Base-by-base conservation (phyloP, 2,113 vertebrate species). In the Noturus placidus region DNA sequence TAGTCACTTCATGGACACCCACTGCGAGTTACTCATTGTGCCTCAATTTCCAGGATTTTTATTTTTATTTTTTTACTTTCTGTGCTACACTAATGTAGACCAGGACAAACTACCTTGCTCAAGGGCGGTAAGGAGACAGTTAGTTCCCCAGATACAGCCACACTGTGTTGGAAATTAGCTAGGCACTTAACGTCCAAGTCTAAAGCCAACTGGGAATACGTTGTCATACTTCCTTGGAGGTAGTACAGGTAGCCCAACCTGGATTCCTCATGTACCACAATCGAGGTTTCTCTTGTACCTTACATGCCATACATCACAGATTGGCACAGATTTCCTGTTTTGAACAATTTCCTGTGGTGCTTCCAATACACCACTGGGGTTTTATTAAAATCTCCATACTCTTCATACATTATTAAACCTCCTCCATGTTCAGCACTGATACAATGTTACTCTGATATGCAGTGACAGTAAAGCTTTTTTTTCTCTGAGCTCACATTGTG, bases 81-180 rank as follows among this genome's bases (percentile, higher is more conserved):
- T 76, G 22, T 76, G 77, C 33, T 76, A 38, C 54, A 63, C 63
- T 84, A 61, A 77, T 65, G 74, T 80, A 86, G 46, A 80, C 63
- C 85, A 72, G 83, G 59, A 78, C 72, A 33, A 65, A 56, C 56
- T 84, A 61, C 61, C 79, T 74, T 46, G 42, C 87, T 88, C 52
- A 83, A 83, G 86, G 86, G 80, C 80, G 83, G n/a, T 52, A 52
- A 61, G 80, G 86, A 87, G 67, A 56, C 84, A 52, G 15, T 38
- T 35, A 42, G 25, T n/a, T 50, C 83, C 84, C 78, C 57, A 30
- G 67, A 70, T 13, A 10, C 79, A 57, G 13, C 19, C 78, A 11
- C 74, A 7, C 67, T 61, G 61, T 22, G 56, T 63, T 25, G 30
- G 3, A 79, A 52, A 52, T 25, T 63, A 65, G 85, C 50, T 79